Percentiles rank a stretch among this genome's conserved stretches.
Evolutionary conservation across 2,113 vertebrate genomes (phyloP).

Genomic region (Tinamus guttatus): DNA sequence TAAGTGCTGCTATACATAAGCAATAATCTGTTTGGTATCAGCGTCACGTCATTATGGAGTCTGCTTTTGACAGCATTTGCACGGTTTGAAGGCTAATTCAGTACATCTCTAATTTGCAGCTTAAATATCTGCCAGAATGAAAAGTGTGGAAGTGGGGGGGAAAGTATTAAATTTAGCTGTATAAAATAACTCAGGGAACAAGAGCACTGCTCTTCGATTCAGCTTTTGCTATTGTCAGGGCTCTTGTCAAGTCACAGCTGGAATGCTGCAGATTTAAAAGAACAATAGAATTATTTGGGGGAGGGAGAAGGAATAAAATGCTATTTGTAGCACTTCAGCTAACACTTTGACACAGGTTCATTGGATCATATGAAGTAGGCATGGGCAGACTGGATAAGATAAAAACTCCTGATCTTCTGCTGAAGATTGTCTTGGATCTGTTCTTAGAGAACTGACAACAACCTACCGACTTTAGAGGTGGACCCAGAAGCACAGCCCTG

Average conservation of each 20-base stretch:
- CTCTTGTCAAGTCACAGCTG: conserved; percentile 29
- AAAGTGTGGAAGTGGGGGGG: not conserved
- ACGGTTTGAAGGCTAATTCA: conserved; percentile 57
- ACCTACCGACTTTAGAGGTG: not conserved
- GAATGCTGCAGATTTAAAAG: conserved; percentile 23
- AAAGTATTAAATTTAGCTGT: conserved; percentile 30
- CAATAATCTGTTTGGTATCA: conserved; percentile 57
- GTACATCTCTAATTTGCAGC: conserved; percentile 59
- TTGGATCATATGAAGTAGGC: conserved; percentile 8
- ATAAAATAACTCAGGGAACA: conserved; percentile 16
- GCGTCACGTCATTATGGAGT: conserved; percentile 50
- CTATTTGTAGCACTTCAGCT: conserved; percentile 55
- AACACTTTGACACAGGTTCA: conserved; percentile 2
- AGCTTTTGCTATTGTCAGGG: conserved; percentile 40
- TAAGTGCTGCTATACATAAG: conserved; percentile 2
- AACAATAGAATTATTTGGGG: conserved; percentile 56
- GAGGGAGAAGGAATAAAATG: conserved; percentile 10
- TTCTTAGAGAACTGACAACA: not conserved
- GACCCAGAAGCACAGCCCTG: not conserved
- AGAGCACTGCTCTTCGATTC: conserved; percentile 3
- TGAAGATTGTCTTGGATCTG: not conserved
- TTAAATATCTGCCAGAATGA: conserved; percentile 49
- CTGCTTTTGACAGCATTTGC: conserved; percentile 41
- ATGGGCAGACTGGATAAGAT: not conserved
- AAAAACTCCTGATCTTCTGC: not conserved